Conservation (phyloP, 2,113 vertebrate genomes). For the Callithrix jacchus region DNA sequence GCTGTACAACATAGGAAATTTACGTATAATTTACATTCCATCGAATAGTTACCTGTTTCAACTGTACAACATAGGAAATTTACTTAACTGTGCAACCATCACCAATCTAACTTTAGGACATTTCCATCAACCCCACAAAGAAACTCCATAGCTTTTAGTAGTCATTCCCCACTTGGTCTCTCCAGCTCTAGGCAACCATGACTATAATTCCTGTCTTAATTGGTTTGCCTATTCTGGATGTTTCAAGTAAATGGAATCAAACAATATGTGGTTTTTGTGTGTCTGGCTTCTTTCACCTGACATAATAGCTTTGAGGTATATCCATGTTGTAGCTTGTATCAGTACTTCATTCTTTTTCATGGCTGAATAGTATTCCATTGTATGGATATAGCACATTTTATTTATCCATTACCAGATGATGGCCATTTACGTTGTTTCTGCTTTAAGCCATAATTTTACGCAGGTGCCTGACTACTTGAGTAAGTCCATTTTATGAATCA, state of each 20-base stretch:
- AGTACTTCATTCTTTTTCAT: not conserved
- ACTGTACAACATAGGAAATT: not conserved
- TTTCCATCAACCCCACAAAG: not conserved
- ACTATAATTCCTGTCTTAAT: not conserved
- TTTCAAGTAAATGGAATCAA: not conserved
- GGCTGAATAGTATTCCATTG: not conserved
- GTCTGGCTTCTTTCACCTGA: not conserved
- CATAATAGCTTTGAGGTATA: not conserved
- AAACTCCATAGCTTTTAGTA: too few species aligned
- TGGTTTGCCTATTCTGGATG: not conserved
- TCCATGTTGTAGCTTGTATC: too few species aligned
- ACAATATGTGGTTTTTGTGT: fast-evolving
- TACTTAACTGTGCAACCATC: not conserved
- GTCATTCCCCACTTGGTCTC: not conserved
- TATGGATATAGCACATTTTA: not conserved
- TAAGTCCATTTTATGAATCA: fast-evolving
- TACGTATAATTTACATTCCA: too few species aligned
- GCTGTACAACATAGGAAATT: too few species aligned
- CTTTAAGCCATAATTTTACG: not conserved
- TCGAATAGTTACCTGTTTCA: too few species aligned
- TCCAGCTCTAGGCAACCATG: not conserved
- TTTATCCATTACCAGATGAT: not conserved
- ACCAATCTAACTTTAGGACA: not conserved
- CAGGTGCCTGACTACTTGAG: not conserved
- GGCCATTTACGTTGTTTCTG: not conserved